Base-by-base conservation (phyloP, 2,888 invertebrate genomes). In the Emmelina monodactyla region DNA sequence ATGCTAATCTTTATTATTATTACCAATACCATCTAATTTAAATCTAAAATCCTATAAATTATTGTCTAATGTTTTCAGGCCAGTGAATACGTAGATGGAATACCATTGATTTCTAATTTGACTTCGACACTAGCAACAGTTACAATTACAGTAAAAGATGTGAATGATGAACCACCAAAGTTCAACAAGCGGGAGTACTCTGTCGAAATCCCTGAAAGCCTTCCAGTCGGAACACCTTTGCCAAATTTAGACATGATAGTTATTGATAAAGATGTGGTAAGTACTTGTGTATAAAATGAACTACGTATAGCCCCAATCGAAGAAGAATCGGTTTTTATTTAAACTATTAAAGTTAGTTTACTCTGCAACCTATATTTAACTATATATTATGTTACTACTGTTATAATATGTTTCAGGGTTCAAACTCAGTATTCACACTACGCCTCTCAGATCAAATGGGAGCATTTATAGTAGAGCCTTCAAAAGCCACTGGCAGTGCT, bases 141-240 rank as follows among this genome's bases (percentile, higher is more conserved):
- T 7, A 90, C 90, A 1, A 85, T 95, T 33, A 92, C 91, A 28
- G 90, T 94, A 47, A 87, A 88, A 49, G 94, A 94, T 60, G 91
- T 94, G 1, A 94, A 94, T 62, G 94, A 94, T 57, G 92, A 92
- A 46, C 89, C 92, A 0, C 94, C 94, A 0, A 80, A 83, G 30
- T 94, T 94, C 68, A 92, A 92, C 69, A 83, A 84, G 30, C 83
- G 88, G 31, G 93, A 94, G 61, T 94, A 92, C 68, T 83, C 82
- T 46, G 88, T 92, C 10, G 86, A 88, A 41, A 85, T 94, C 42
- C 87, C 90, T 0, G 94, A 95, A 67, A 92, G 92, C 51, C 85
- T 92, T 7, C 86, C 89, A 0, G 81, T 87, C 19, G 93, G 92
- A 7, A 91, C 93, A 0, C 89, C 91, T 0, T 68, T 95, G 19